These are phyloP conservation scores for Denticeps clupeoides DNA, from an alignment of 2,797 vertebrate species.

Conservation along the genomic window DNA sequence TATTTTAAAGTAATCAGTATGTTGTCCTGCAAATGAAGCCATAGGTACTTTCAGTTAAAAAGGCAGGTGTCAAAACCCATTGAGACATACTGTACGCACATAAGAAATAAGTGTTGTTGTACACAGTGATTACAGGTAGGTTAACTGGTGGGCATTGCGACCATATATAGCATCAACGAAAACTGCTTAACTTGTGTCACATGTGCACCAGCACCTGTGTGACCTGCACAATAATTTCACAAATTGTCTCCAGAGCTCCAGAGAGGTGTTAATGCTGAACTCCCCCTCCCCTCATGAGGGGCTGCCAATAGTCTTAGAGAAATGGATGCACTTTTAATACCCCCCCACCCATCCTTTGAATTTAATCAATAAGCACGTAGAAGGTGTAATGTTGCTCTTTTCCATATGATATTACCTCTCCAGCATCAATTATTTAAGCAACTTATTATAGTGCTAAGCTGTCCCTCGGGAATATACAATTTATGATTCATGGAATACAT, in stretches of 20 bases:
- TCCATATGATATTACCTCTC: constrained; percentile 50
- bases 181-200: neutral
- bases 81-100: too few relatives aligned
- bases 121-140: too few relatives aligned
- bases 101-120: too few relatives aligned
- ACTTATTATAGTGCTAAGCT: constrained; percentile 51
- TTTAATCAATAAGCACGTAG: constrained; percentile 47
- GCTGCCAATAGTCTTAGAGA: constrained; percentile 6
- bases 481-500: constrained; percentile 75
- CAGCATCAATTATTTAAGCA: constrained; percentile 66
- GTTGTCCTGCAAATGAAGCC: too few relatives aligned
- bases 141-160: too few relatives aligned
- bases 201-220: neutral
- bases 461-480: constrained; percentile 55
- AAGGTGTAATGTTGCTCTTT: constrained; percentile 41
- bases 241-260: neutral
- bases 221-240: neutral
- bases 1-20: too few relatives aligned
- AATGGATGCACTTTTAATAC: constrained; percentile 30
- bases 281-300: neutral
- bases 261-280: neutral
- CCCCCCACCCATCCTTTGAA: constrained; percentile 36
- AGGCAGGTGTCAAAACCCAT: too few relatives aligned
- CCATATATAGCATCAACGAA: too few relatives aligned
- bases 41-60: too few relatives aligned